These are phyloP conservation scores for Xylocampa areola DNA, from an alignment of 2,888 invertebrate species.

Conservation along the genomic window DNA sequence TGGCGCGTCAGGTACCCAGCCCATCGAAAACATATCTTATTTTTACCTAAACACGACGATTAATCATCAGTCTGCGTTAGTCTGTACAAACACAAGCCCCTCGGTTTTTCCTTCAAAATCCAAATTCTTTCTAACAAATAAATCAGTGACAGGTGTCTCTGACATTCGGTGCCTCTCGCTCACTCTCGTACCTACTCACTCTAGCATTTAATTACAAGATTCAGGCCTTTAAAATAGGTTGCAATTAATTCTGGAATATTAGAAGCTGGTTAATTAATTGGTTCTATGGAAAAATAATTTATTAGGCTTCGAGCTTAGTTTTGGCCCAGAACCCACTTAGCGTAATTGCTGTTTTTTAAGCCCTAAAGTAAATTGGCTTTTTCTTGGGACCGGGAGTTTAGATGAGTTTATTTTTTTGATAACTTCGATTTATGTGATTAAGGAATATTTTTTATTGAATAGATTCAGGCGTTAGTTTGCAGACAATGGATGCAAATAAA, in stretches of 20 bases:
- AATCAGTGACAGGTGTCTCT: slow-evolving; percentile 77
- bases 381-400: slow-evolving; percentile 12
- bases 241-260: slow-evolving; percentile 63
- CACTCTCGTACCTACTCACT: slow-evolving; percentile 46
- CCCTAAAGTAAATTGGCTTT: slow-evolving; percentile 41
- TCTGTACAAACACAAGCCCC: slow-evolving; percentile 47
- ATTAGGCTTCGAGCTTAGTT: slow-evolving; percentile 26
- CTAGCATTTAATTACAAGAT: slow-evolving; percentile 61
- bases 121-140: slow-evolving; percentile 76
- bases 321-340: slow-evolving; percentile 31
- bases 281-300: slow-evolving; percentile 50
- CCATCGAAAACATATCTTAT: slow-evolving; percentile 29
- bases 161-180: slow-evolving; percentile 60
- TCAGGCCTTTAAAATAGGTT: slow-evolving; percentile 48
- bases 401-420: slow-evolving; percentile 13
- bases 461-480: no score
- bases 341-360: slow-evolving; percentile 45
- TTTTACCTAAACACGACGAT: slow-evolving; percentile 44
- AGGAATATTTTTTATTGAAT: background rate
- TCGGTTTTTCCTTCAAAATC: slow-evolving; percentile 67
- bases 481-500: no score
- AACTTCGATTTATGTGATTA: slow-evolving; percentile 25
- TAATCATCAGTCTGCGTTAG: slow-evolving; percentile 40
- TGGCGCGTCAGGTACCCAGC: slow-evolving; percentile 18
- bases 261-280: slow-evolving; percentile 54